These are phyloP conservation scores for Catalaphyllia jardinei DNA, from an alignment of 64 coral and sea anemone genomes.

Conservation along the genomic window DNA sequence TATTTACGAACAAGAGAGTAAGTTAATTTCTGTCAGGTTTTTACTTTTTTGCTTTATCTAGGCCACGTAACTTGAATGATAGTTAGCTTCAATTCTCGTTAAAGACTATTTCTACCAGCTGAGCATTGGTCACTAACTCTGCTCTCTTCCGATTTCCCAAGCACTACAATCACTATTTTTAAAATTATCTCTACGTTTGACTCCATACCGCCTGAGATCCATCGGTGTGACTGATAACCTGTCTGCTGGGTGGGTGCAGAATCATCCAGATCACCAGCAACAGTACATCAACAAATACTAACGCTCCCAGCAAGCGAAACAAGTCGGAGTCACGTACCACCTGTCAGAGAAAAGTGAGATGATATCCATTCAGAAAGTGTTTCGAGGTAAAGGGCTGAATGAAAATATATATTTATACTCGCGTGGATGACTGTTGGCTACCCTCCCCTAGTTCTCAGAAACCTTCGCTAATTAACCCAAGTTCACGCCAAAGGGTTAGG, in stretches of 20 bases:
- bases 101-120: not conserved
- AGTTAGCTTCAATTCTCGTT: not conserved
- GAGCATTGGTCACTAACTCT: not conserved
- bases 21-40: not conserved
- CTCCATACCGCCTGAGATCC: conserved; percentile 2
- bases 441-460: no score
- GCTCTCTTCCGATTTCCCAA: not conserved
- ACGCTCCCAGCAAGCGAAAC: conserved; percentile 64
- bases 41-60: not conserved
- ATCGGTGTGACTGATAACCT: conserved; percentile 30
- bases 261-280: conserved; percentile 71
- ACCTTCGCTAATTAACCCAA: no score
- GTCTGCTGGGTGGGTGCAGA: conserved; percentile 75
- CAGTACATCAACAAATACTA: conserved; percentile 70
- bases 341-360: conserved; percentile 13
- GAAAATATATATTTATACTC: no score
- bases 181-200: no score
- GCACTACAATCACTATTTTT: no score
- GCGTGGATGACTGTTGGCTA: no score
- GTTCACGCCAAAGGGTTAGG: no score
- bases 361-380: not conserved
- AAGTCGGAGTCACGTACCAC: conserved; percentile 86
- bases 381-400: no score
- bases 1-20: not conserved
- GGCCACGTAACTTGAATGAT: not conserved